phyloP scores from a whole-genome alignment of 1,140 invertebrate species.

The Cotesia glomerata region DNA sequence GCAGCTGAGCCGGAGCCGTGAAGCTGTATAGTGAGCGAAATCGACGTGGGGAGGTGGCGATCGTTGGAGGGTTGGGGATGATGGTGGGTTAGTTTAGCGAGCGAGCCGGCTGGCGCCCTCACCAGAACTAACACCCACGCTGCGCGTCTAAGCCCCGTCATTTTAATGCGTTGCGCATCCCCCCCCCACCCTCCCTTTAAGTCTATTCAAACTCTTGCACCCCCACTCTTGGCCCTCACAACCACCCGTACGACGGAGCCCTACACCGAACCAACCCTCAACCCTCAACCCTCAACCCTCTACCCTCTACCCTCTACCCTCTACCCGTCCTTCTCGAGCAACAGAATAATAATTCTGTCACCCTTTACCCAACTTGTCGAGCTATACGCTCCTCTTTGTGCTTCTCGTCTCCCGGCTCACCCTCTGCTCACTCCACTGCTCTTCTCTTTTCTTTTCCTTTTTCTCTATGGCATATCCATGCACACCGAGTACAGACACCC shows the following conservation, averaged over 20 bases:
- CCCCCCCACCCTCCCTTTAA: constrained; percentile 33
- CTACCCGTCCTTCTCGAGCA: too few relatives aligned
- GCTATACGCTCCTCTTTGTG: neutral
- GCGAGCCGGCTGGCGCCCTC: constrained; percentile 61
- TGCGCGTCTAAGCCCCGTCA: constrained; percentile 50
- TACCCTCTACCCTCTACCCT: neutral
- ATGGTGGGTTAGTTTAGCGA: constrained; percentile 51
- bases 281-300: neutral
- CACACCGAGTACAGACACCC: too few relatives aligned
- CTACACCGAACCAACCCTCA: neutral
- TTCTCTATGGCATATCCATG: too few relatives aligned
- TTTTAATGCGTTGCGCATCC: constrained; percentile 55
- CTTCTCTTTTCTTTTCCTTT: too few relatives aligned
- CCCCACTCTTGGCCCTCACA: constrained; percentile 5
- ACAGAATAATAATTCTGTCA: neutral
- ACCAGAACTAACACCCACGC: constrained; percentile 62
- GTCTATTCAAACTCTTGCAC: neutral
- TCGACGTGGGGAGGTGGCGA: constrained; percentile 18
- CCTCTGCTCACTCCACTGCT: neutral
- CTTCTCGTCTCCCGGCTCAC: neutral
- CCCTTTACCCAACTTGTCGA: neutral
- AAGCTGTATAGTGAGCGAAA: constrained; percentile 15
- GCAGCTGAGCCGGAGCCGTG: constrained; percentile 19
- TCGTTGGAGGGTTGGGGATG: constrained; percentile 27
- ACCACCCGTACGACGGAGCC: neutral